Evolutionary conservation across 2,113 vertebrate species (phyloP).

Genomic region (Silurus asotus): DNA sequence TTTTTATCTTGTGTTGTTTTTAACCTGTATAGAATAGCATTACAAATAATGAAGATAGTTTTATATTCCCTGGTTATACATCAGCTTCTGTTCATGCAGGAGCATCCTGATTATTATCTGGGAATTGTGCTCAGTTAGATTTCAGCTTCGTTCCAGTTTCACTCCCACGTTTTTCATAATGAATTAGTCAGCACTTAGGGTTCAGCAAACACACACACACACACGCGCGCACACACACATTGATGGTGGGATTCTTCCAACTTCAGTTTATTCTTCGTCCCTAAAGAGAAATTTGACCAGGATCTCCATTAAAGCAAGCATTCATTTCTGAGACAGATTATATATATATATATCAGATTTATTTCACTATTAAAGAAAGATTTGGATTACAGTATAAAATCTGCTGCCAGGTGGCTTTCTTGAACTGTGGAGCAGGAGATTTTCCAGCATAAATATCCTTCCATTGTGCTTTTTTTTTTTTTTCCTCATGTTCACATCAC

Average conservation of each 20-base stretch:
- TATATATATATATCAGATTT: not conserved
- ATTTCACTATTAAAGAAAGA: constrained; percentile 32
- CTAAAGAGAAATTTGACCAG: constrained; percentile 42
- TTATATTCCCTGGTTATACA: not conserved
- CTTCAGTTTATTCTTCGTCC: not conserved
- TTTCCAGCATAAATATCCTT: constrained; percentile 33
- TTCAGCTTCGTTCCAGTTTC: not conserved
- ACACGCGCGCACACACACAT: not conserved
- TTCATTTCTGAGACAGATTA: not conserved
- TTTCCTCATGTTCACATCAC: constrained; percentile 1
- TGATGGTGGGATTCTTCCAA: constrained; percentile 1
- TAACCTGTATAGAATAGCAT: not conserved
- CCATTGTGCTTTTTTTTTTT: constrained; percentile 3
- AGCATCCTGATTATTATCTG: not conserved
- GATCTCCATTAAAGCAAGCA: constrained; percentile 18
- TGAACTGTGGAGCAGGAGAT: not conserved
- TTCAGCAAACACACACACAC: not conserved
- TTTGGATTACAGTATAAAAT: not conserved
- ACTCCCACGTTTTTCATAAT: too few relatives aligned
- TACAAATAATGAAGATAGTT: not conserved
- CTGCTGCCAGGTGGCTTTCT: not conserved
- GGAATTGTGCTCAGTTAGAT: not conserved
- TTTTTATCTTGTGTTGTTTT: not conserved
- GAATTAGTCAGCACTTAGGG: not conserved
- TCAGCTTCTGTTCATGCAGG: not conserved